phyloP scores from a whole-genome alignment of 2,797 vertebrate species.

The Melanotaenia parkinsoni region DNA sequence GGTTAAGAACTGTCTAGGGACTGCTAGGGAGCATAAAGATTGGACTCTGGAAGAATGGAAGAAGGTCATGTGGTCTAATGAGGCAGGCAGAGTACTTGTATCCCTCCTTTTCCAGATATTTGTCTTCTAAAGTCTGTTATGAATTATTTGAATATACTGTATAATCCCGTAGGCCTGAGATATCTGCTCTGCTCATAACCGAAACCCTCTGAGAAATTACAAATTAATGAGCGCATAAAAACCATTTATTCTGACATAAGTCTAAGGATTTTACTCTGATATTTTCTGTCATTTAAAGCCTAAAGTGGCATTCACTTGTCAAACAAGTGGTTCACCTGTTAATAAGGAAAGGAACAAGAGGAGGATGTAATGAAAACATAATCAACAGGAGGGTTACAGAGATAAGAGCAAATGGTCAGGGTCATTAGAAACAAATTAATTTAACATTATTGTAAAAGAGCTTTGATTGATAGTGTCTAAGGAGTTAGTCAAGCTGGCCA shows the following conservation, averaged over 20 bases:
- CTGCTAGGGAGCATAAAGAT: too few relatives aligned
- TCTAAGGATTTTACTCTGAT: conserved; percentile 9
- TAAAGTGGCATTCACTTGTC: too few relatives aligned
- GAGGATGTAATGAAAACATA: conserved; percentile 1
- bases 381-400: not conserved
- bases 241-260: conserved; percentile 24
- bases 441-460: too few relatives aligned
- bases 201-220: conserved; percentile 24
- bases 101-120: not conserved
- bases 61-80: too few relatives aligned
- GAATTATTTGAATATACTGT: conserved; percentile 13
- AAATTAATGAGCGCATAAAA: conserved; percentile 44
- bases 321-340: conserved; percentile 5
- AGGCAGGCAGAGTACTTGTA: not conserved
- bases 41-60: too few relatives aligned
- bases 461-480: too few relatives aligned
- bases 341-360: conserved; percentile 4
- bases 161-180: conserved; percentile 1
- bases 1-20: too few relatives aligned
- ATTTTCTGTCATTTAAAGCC: too few relatives aligned
- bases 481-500: too few relatives aligned
- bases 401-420: too few relatives aligned
- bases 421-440: too few relatives aligned
- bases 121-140: not conserved
- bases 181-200: conserved; percentile 6